Conservation (phyloP, 2,113 vertebrate genomes). For the Cynopterus brachyotis region DNA sequence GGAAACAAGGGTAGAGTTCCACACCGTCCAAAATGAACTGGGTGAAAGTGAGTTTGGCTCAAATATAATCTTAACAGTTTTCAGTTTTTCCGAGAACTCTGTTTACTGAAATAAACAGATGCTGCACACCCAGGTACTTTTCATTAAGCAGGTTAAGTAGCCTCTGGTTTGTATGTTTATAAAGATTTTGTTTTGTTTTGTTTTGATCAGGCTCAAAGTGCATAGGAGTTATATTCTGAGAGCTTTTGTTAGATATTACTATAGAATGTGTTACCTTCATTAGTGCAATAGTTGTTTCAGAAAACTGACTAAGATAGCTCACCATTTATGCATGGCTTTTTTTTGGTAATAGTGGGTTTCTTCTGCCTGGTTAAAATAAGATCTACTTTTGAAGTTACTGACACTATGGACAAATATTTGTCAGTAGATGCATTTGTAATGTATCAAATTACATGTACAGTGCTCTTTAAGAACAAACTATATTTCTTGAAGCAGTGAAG, state of each 20-base stretch:
- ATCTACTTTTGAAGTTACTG: slow-evolving; percentile 9
- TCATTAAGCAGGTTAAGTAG: background rate
- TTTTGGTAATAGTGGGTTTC: background rate
- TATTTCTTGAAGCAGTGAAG: background rate
- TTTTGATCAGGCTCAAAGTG: background rate
- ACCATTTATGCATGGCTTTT: background rate
- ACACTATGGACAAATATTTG: background rate
- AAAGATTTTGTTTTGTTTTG: slow-evolving; percentile 20
- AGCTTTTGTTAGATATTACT: slow-evolving; percentile 4
- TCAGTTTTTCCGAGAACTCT: background rate
- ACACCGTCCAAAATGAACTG: background rate
- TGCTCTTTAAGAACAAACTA: background rate
- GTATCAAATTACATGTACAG: background rate
- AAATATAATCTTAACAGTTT: background rate
- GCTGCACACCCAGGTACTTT: background rate
- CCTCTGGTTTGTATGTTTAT: background rate
- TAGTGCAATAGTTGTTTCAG: background rate
- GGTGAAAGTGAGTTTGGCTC: slow-evolving; percentile 12
- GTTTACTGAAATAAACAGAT: background rate
- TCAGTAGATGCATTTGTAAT: background rate
- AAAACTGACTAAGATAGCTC: background rate
- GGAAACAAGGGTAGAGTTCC: background rate
- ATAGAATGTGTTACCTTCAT: background rate
- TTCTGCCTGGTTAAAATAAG: background rate
- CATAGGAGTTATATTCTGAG: background rate